phyloP scores from a whole-genome alignment of 1,140 invertebrate species.

The Zaprionus lachaisei region DNA sequence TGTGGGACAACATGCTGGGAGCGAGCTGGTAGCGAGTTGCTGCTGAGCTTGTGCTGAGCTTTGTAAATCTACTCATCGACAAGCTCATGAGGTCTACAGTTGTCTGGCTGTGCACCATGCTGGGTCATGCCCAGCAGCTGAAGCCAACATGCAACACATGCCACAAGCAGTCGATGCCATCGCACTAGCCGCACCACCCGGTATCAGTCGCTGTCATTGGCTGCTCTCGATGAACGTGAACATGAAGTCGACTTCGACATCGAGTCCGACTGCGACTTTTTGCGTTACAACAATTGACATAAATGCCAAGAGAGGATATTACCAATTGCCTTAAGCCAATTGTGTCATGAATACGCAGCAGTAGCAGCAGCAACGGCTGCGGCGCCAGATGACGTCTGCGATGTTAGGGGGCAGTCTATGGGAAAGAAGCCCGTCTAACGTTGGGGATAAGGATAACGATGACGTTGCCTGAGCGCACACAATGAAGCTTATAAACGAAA shows the following conservation, averaged over 20 bases:
- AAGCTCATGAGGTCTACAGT: conserved; percentile 18
- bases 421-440: not conserved
- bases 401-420: not conserved
- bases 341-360: conserved; percentile 76
- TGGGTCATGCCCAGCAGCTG: conserved; percentile 9
- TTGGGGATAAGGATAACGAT: conserved; percentile 37
- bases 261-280: conserved; percentile 37
- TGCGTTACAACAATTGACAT: conserved; percentile 74
- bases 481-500: conserved; percentile 74
- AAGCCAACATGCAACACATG: conserved; percentile 40
- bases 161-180: conserved; percentile 10
- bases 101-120: not conserved
- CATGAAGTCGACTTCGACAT: conserved; percentile 41
- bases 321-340: conserved; percentile 81
- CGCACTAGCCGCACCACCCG: not conserved
- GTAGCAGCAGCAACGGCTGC: conserved; percentile 25
- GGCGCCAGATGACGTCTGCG: conserved; percentile 38
- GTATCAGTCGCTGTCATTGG: not conserved
- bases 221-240: conserved; percentile 21
- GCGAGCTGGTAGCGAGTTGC: not conserved
- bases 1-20: conserved; percentile 41
- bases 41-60: conserved; percentile 19
- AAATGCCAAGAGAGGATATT: conserved; percentile 80
- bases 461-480: conserved; percentile 46
- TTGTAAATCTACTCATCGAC: conserved; percentile 42